Conservation (phyloP, 2,797 vertebrate genomes). For the Epinephelus awoara region DNA sequence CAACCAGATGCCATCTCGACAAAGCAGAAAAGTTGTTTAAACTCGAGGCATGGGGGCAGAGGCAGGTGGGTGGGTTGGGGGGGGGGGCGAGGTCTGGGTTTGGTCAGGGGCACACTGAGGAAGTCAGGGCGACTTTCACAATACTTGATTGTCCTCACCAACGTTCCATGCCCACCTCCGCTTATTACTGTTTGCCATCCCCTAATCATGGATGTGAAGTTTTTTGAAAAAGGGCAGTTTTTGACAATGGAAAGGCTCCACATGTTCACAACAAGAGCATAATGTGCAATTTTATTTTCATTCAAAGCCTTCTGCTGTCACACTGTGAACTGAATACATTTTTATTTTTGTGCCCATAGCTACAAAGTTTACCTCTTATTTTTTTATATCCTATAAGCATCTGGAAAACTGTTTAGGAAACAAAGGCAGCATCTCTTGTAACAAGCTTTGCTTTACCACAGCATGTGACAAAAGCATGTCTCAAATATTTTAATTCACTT, state of each 20-base stretch:
- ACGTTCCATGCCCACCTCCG: constrained; percentile 55
- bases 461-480: constrained; percentile 73
- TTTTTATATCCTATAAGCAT: constrained; percentile 56
- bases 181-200: constrained; percentile 68
- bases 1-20: constrained; percentile 87
- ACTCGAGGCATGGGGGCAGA: constrained; percentile 69
- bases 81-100: constrained; percentile 24
- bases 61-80: constrained; percentile 4
- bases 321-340: constrained; percentile 56
- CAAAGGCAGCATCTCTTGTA: constrained; percentile 46
- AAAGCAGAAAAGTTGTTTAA: constrained; percentile 87
- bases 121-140: constrained; percentile 53
- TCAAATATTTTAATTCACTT: constrained; percentile 27
- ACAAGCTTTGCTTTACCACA: constrained; percentile 55
- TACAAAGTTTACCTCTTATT: constrained; percentile 46
- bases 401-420: constrained; percentile 26
- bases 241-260: constrained; percentile 62
- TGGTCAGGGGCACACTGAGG: constrained; percentile 51
- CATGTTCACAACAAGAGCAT: constrained; percentile 70
- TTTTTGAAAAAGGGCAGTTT: constrained; percentile 55
- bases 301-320: constrained; percentile 66
- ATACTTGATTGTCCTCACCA: constrained; percentile 63
- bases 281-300: constrained; percentile 75
- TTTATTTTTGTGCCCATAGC: constrained; percentile 11
- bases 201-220: constrained; percentile 67